Percentiles rank a stretch among this genome's conserved stretches.
These are phyloP conservation scores for Pachyuromys duprasi DNA, from an alignment of 2,797 vertebrate genomes.

Conservation along the genomic window DNA sequence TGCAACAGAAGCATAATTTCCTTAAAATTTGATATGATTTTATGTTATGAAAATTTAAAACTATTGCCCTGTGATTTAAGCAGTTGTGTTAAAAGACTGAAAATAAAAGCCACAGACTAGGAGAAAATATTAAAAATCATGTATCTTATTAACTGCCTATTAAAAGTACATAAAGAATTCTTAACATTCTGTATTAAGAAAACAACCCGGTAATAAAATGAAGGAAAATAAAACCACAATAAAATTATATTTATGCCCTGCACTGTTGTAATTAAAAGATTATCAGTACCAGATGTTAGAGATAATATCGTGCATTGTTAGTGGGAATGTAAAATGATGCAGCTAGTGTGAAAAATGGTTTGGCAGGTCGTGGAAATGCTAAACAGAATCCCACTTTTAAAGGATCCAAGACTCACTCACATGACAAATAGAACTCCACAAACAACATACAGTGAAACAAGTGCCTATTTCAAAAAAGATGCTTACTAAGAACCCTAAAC, in stretches of 20 bases:
- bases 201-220: neutral
- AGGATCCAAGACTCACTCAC: neutral
- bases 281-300: neutral
- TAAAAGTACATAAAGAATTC: constrained; percentile 25
- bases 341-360: neutral
- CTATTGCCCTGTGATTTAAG: neutral
- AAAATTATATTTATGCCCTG: neutral
- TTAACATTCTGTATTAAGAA: constrained; percentile 16
- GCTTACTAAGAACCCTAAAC: neutral
- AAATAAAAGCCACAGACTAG: neutral
- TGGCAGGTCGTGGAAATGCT: neutral
- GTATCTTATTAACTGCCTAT: neutral
- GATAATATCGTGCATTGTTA: neutral
- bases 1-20: neutral
- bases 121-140: neutral
- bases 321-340: neutral
- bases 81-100: neutral
- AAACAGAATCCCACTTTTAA: constrained; percentile 38
- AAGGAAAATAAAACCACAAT: neutral
- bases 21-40: constrained; percentile 3
- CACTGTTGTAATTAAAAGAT: neutral
- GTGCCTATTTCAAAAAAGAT: neutral
- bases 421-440: neutral
- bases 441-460: neutral
- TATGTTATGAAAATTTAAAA: constrained; percentile 31